Base-by-base conservation (phyloP, 2,797 vertebrate species). In the Bovichtus diacanthus region DNA sequence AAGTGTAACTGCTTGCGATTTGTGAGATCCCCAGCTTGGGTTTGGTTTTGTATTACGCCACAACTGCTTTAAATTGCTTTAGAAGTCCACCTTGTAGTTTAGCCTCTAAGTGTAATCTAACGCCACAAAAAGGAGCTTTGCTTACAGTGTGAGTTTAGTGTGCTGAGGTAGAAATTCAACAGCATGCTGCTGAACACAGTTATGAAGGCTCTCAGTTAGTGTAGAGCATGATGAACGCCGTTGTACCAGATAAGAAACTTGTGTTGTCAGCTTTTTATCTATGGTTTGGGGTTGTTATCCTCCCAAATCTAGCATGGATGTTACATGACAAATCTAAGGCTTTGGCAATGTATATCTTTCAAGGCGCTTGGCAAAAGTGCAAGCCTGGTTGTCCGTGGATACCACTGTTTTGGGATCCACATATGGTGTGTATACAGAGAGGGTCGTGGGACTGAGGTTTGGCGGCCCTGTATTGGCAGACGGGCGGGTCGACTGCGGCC, bases 1-100 rank as follows among this genome's bases (percentile, higher is more conserved):
- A 75, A 84, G 78, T 65, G 76, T 63, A 70, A 82, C 81, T 80
- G 71, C 65, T 66, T 66, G 76, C 41, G 63, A 78, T 80, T 81
- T 23, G 54, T 76, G 87, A 87, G 87, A 92, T 88, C 85, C 81
- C 75, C n/a, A 15, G 69, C 74, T 72, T 53, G 66, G 56, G 27
- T 78, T 71, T 69, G 87, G 90, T 93, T 87, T 94, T 88, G 39
- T 50, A 82, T 94, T 94, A 87, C 92, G 34, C 85, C 62, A 64
- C 76, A 77, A 87, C 85, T 91, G 91, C 87, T 85, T 31, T 73
- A 68, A 77, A 64, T 68, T 64, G 76, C 78, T 84, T 83, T 12
- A 66, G 71, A 85, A 80, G 81, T 85, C 74, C 80, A 79, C 58
- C 79, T 88, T 69, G 23, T 72, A 78, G 80, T 81, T 88, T 82